Conservation (phyloP, 2,888 invertebrate genomes). For the Hedya salicella region DNA sequence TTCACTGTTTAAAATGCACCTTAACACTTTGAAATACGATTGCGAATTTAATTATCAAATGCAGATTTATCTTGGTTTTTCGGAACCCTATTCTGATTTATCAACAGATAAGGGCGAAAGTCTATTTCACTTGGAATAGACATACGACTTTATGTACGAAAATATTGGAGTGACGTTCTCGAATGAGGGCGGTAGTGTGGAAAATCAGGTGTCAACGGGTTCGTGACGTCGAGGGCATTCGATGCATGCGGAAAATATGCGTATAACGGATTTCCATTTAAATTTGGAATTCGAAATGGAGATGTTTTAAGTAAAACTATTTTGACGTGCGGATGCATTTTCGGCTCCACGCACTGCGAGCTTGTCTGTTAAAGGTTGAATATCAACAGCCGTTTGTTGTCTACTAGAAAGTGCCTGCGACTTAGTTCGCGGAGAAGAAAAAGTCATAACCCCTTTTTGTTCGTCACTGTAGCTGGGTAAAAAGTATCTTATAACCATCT, state of each 20-base stretch:
- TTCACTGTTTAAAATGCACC: constrained; percentile 35
- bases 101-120: not conserved
- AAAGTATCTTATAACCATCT: too few species aligned
- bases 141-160: constrained; percentile 54
- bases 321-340: constrained; percentile 19
- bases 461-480: too few species aligned
- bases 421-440: too few species aligned
- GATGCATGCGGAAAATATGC: constrained; percentile 42
- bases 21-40: constrained; percentile 37
- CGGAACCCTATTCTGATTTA: constrained; percentile 49
- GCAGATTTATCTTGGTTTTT: constrained; percentile 46
- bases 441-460: too few species aligned
- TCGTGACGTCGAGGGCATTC: constrained; percentile 51
- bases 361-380: too few species aligned
- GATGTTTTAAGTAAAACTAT: constrained; percentile 31
- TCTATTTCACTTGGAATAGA: not conserved
- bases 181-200: constrained; percentile 64
- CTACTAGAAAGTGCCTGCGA: too few species aligned
- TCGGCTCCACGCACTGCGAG: not conserved
- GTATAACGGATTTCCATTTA: constrained; percentile 43
- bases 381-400: too few species aligned
- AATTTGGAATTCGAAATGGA: constrained; percentile 33
- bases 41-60: not conserved
- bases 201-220: constrained; percentile 78
- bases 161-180: constrained; percentile 36